These are phyloP conservation scores for Plemyria rubiginata DNA, from an alignment of 2,888 invertebrate species.

Conservation along the genomic window DNA sequence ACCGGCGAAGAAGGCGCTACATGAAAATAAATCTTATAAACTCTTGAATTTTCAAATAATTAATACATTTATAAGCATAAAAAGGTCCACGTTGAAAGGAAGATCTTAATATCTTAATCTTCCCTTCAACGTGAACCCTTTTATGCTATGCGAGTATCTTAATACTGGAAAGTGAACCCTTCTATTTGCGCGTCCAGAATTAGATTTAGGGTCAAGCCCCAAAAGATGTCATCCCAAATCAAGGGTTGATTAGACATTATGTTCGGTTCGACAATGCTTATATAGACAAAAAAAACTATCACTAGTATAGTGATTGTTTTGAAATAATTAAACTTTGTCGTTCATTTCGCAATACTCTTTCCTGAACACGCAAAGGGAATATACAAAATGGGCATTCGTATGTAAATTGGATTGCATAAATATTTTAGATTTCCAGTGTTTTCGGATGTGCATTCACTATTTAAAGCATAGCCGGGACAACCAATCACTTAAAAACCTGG, in stretches of 20 bases:
- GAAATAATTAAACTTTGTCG: not conserved
- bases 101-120: no score
- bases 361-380: constrained; percentile 25
- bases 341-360: constrained; percentile 15
- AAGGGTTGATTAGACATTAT: constrained; percentile 7
- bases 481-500: not conserved
- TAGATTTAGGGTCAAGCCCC: not conserved
- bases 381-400: constrained; percentile 20
- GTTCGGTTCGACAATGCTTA: not conserved
- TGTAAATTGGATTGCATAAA: constrained; percentile 30
- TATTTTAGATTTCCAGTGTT: constrained; percentile 10
- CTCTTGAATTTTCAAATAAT: not conserved
- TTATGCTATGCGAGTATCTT: no score
- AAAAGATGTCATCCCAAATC: constrained; percentile 7
- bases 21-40: constrained; percentile 38
- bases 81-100: not conserved
- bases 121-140: no score
- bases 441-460: constrained; percentile 4
- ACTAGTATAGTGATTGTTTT: no score
- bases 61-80: not conserved
- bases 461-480: not conserved
- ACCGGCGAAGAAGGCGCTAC: constrained; percentile 96
- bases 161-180: not conserved
- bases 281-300: not conserved
- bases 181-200: constrained; percentile 27